Evolutionary conservation across 2,113 vertebrate species (phyloP).

Genomic region (Dicerorhinus sumatrensis): DNA sequence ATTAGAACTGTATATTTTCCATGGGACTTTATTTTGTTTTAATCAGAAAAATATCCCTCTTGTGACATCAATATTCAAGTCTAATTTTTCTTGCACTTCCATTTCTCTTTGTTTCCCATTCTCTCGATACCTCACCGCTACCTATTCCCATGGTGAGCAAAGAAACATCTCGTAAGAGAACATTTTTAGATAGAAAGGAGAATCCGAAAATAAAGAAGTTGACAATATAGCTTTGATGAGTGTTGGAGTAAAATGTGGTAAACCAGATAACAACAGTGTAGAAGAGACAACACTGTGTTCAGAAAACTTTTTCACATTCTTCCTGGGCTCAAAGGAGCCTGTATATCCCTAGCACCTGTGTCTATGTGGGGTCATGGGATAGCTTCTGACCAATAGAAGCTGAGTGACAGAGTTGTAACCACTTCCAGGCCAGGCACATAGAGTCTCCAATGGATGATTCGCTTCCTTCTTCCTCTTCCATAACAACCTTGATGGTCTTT

Average conservation of each 20-base stretch:
- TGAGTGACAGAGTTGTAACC: background rate
- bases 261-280: background rate
- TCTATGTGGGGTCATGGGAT: background rate
- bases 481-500: fast-evolving
- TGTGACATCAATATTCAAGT: background rate
- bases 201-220: background rate
- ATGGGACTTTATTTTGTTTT: background rate
- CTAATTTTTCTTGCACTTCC: background rate
- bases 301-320: background rate
- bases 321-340: background rate
- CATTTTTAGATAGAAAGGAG: background rate
- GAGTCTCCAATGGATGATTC: background rate
- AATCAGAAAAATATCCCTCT: background rate
- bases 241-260: background rate
- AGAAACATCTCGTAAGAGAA: background rate
- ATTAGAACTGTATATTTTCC: background rate
- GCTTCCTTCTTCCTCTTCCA: background rate
- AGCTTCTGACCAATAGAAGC: background rate
- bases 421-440: background rate
- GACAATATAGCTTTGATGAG: background rate
- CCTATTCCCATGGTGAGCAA: background rate
- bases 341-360: background rate
- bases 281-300: background rate
- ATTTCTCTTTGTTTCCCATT: background rate
- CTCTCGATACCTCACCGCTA: background rate